Conservation (phyloP, 2,888 invertebrate genomes). For the Lordiphosa fenestrarum region DNA sequence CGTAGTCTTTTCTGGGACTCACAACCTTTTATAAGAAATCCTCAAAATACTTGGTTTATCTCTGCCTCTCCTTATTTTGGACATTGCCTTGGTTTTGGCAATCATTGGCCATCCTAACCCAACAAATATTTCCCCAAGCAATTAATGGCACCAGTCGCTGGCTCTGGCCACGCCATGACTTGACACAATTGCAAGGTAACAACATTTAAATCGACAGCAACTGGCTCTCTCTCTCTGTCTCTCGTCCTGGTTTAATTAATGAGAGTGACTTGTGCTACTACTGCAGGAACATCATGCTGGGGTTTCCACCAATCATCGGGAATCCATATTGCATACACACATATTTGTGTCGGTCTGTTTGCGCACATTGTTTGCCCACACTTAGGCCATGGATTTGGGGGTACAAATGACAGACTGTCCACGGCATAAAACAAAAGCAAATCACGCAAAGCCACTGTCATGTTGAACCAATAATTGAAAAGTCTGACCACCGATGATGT, state of each 20-base stretch:
- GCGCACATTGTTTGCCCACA: constrained; percentile 13
- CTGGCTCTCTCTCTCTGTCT: constrained; percentile 9
- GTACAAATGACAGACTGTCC: constrained; percentile 52
- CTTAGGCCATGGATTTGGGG: constrained; percentile 21
- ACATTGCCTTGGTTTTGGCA: too few relatives aligned
- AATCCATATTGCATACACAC: constrained; percentile 5
- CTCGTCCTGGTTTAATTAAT: constrained; percentile 30
- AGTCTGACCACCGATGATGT: constrained; percentile 29
- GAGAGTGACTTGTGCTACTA: constrained; percentile 34
- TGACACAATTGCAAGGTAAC: too few relatives aligned
- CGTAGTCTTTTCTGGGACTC: too few relatives aligned
- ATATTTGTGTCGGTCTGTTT: background rate
- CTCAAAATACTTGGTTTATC: too few relatives aligned
- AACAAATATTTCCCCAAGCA: too few relatives aligned
- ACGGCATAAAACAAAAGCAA: constrained; percentile 44
- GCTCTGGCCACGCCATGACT: too few relatives aligned
- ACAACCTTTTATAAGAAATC: too few relatives aligned
- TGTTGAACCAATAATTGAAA: constrained; percentile 60
- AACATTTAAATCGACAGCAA: constrained; percentile 21
- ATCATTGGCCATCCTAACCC: too few relatives aligned
- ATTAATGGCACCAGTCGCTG: too few relatives aligned
- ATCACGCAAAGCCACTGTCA: constrained; percentile 56
- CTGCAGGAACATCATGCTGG: constrained; percentile 3
- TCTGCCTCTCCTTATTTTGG: too few relatives aligned
- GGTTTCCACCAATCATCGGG: constrained; percentile 5